Percentiles rank a stretch among this genome's conserved stretches.
Conservation (phyloP, 1,140 invertebrate genomes). For the Delia radicum region DNA sequence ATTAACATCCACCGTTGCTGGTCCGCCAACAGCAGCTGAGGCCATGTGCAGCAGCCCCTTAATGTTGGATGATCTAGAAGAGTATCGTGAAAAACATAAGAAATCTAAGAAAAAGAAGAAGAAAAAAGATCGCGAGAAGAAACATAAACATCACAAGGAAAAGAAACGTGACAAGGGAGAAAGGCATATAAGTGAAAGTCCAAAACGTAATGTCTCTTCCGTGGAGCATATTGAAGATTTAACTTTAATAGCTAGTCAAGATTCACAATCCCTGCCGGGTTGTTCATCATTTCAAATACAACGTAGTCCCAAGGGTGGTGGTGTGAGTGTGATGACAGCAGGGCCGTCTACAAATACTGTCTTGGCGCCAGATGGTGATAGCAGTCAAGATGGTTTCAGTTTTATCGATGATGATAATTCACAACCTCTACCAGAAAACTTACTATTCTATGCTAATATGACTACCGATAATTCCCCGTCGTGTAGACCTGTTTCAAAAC, state of each 20-base stretch:
- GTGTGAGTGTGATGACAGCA: neutral
- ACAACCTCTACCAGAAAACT: conserved; percentile 54
- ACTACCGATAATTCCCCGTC: conserved; percentile 54
- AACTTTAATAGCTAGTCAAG: conserved; percentile 14
- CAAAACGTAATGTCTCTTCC: conserved; percentile 32
- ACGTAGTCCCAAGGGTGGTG: conserved; percentile 20
- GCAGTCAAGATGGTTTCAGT: conserved; percentile 58
- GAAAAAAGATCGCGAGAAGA: conserved; percentile 68
- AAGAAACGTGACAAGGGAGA: conserved; percentile 48
- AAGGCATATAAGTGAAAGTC: conserved; percentile 35
- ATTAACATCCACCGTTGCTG: conserved; percentile 36
- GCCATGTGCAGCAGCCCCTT: conserved; percentile 46
- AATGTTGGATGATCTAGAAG: conserved; percentile 34
- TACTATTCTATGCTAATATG: conserved; percentile 46
- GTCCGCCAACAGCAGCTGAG: conserved; percentile 48
- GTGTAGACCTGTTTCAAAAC: conserved; percentile 46
- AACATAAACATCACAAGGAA: conserved; percentile 75
- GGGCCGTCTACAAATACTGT: conserved; percentile 26
- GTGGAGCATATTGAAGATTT: conserved; percentile 32
- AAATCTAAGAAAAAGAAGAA: conserved; percentile 79
- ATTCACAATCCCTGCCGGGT: neutral
- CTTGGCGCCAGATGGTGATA: conserved; percentile 37
- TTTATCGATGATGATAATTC: conserved; percentile 54
- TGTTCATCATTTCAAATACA: conserved; percentile 13
- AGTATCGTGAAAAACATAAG: conserved; percentile 61